Conservation (phyloP, 37 sponge, comb jelly and placozoan species). For the Hexactinellida sp. region DNA sequence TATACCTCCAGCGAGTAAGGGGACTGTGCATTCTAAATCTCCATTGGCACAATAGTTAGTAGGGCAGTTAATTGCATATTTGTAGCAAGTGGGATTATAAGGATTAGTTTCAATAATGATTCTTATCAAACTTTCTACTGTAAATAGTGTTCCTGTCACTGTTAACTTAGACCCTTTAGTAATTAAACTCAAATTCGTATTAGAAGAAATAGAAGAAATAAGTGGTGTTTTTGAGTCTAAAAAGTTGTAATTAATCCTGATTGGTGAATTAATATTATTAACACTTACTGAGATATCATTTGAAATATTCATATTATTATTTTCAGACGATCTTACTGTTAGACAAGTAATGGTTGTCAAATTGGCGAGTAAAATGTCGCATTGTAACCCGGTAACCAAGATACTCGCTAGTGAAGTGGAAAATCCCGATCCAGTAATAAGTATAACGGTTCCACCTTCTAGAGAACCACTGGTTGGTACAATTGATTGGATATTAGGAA, state of each 20-base stretch:
- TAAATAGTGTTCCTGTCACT: neutral
- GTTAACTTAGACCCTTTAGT: neutral
- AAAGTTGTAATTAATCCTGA: neutral
- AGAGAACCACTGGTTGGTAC: constrained; percentile 59
- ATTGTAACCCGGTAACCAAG: neutral
- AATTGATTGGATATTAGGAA: constrained; percentile 47
- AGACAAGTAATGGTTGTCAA: neutral
- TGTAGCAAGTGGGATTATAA: neutral
- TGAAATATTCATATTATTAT: neutral
- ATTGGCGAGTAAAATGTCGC: neutral
- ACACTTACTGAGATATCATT: neutral
- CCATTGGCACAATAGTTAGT: neutral
- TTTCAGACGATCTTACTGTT: neutral
- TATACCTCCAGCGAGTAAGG: constrained; percentile 19
- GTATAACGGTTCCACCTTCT: constrained; percentile 75
- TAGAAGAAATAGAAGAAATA: neutral
- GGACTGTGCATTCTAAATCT: neutral
- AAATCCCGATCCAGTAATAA: constrained; percentile 54
- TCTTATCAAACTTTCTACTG: neutral
- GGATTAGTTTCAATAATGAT: neutral
- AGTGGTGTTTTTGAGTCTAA: neutral
- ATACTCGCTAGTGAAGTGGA: neutral
- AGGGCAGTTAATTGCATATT: neutral
- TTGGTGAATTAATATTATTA: neutral
- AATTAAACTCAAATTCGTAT: neutral